These are phyloP conservation scores for Anguilla anguilla DNA, from an alignment of 2,797 vertebrate genomes.

Conservation along the genomic window DNA sequence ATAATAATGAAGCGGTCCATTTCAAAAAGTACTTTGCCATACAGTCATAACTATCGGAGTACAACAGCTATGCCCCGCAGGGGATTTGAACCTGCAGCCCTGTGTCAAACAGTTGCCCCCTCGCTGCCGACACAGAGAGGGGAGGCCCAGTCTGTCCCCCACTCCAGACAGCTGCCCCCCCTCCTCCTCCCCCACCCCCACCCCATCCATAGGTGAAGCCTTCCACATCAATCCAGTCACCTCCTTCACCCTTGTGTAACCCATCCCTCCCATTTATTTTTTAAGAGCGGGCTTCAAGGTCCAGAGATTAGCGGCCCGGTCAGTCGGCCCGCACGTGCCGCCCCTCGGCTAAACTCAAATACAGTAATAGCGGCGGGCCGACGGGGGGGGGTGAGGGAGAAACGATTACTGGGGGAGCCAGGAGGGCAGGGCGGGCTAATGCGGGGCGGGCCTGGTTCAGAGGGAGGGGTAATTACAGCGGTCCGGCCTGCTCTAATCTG, in stretches of 20 bases:
- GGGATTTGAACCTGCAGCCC: background rate
- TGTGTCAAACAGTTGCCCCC: background rate
- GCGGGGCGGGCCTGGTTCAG: constrained; percentile 60
- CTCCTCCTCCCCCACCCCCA: constrained; percentile 49
- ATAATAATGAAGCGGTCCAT: background rate
- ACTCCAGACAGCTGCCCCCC: constrained; percentile 36
- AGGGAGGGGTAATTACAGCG: constrained; percentile 58
- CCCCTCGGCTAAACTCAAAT: constrained; percentile 70
- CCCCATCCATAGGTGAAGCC: constrained; percentile 50
- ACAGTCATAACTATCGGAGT: background rate
- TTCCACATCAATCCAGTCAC: constrained; percentile 73
- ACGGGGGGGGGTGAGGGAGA: constrained; percentile 21
- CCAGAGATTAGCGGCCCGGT: constrained; percentile 71
- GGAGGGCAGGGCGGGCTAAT: constrained; percentile 55
- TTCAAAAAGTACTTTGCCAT: background rate
- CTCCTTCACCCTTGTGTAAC: constrained; percentile 73
- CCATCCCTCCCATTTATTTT: constrained; percentile 70
- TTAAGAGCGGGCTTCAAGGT: constrained; percentile 67
- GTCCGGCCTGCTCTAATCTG: constrained; percentile 44
- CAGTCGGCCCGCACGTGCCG: constrained; percentile 68
- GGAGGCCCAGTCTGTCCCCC: background rate
- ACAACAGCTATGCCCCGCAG: background rate
- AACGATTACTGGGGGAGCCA: constrained; percentile 60
- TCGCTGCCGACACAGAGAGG: background rate
- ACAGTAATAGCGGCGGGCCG: constrained; percentile 60